These are phyloP conservation scores for Siniperca chuatsi DNA, from an alignment of 2,113 vertebrate genomes.

Conservation along the genomic window DNA sequence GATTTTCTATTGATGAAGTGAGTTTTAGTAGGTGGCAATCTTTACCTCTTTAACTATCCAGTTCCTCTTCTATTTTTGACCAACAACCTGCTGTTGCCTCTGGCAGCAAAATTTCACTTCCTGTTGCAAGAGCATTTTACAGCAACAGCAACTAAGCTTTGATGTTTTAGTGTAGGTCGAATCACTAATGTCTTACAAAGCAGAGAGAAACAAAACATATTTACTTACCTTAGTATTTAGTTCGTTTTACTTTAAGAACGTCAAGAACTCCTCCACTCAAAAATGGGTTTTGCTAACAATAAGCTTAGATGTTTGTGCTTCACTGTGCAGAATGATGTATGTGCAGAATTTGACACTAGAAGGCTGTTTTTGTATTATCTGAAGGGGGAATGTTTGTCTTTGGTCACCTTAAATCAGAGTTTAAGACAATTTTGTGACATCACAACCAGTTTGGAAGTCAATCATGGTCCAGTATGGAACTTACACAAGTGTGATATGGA, in stretches of 20 bases:
- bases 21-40: conserved; percentile 28
- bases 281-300: background rate
- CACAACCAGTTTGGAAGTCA: background rate
- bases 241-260: background rate
- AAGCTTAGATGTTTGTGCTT: background rate
- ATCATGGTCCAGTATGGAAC: background rate
- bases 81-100: conserved; percentile 12
- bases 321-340: background rate
- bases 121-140: conserved; percentile 31
- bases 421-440: background rate
- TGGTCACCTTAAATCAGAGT: background rate
- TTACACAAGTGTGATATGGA: background rate
- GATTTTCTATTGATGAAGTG: background rate
- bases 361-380: background rate
- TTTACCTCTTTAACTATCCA: conserved; percentile 13
- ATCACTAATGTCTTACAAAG: background rate
- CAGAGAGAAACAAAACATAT: background rate
- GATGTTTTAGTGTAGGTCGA: background rate
- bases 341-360: background rate
- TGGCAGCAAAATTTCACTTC: conserved; percentile 41
- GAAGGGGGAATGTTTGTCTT: background rate
- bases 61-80: conserved; percentile 54
- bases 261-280: background rate
- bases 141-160: background rate
- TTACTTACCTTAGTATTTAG: background rate